Percentiles rank a stretch among this genome's conserved stretches.
These are phyloP conservation scores for Eretmocerus hayati DNA, from an alignment of 2,888 invertebrate genomes.

Conservation along the genomic window DNA sequence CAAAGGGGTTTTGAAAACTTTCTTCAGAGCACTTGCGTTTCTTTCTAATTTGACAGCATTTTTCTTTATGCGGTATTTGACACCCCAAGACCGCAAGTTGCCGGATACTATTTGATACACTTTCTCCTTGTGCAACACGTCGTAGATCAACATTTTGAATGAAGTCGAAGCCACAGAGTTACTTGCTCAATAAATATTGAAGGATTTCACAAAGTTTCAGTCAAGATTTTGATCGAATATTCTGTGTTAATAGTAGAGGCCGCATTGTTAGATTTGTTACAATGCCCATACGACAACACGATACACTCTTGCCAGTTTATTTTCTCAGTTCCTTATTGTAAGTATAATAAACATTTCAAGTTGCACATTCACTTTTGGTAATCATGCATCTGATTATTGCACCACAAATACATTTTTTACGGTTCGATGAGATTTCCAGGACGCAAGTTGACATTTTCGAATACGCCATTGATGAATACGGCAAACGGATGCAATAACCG, in stretches of 20 bases:
- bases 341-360: no score
- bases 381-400: no score
- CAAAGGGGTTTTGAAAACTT: constrained; percentile 53
- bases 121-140: constrained; percentile 52
- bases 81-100: constrained; percentile 62
- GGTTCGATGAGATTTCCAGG: no score
- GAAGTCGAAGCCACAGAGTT: no score
- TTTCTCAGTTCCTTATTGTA: no score
- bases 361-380: no score
- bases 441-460: constrained; percentile 16
- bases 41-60: constrained; percentile 47
- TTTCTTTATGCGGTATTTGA: constrained; percentile 66
- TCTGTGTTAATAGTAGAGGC: no score
- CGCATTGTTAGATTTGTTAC: no score
- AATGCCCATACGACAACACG: no score
- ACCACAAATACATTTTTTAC: no score
- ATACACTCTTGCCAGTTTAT: no score
- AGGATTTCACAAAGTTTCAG: constrained; percentile 3
- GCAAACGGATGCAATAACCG: constrained; percentile 13
- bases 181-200: neutral
- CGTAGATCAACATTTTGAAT: constrained; percentile 50
- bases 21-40: constrained; percentile 32
- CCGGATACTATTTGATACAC: constrained; percentile 54
- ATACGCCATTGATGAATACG: constrained; percentile 14
- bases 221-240: neutral